A percentile compares a stretch with the other conserved stretches of the same genome.
Conservation (phyloP, 2,888 invertebrate species). For the Dexiosoma caninum region DNA sequence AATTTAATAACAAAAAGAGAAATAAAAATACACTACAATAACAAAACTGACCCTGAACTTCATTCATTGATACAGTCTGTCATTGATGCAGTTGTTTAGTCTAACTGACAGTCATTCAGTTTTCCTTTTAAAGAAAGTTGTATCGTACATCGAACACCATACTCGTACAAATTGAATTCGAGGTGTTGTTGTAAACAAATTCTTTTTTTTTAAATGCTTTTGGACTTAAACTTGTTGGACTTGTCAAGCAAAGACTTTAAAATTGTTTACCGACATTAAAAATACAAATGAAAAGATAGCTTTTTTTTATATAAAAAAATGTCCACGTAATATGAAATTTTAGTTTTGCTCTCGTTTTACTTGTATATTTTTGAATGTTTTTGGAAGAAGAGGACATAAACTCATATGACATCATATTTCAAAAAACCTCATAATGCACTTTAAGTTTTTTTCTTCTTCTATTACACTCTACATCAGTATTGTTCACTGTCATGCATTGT, state of each 20-base stretch:
- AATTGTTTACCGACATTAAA: neutral
- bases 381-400: conserved; percentile 21
- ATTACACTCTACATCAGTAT: neutral
- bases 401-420: conserved; percentile 61
- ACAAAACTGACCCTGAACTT: conserved; percentile 60
- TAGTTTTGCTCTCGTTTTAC: neutral
- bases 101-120: neutral
- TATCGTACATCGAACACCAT: conserved; percentile 22
- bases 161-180: conserved; percentile 44
- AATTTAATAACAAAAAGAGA: neutral
- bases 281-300: neutral
- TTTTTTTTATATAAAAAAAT: conserved; percentile 27
- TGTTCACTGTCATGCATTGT: no score
- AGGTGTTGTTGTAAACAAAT: neutral
- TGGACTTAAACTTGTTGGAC: neutral
- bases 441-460: neutral
- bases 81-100: neutral
- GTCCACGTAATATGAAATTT: conserved; percentile 5
- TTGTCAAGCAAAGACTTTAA: neutral
- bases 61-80: conserved; percentile 22
- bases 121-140: conserved; percentile 59
- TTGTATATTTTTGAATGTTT: conserved; percentile 1
- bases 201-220: neutral
- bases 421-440: conserved; percentile 26
- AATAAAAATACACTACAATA: conserved; percentile 13